These are phyloP conservation scores for Chironomus riparius DNA, from an alignment of 2,888 invertebrate genomes.

Conservation along the genomic window DNA sequence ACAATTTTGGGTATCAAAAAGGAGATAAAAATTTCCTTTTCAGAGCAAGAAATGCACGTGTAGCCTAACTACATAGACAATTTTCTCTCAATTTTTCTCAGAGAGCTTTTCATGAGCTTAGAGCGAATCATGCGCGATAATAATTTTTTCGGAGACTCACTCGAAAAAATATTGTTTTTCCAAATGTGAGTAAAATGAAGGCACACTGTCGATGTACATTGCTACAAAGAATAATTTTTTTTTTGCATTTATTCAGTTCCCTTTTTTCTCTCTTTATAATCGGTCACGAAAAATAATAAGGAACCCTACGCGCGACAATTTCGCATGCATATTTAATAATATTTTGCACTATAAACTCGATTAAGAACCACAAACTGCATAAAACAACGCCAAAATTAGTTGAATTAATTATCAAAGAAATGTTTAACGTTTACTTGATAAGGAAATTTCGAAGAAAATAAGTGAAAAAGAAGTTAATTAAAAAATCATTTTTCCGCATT, in stretches of 20 bases:
- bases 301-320: constrained; percentile 12
- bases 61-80: neutral
- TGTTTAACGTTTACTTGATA: constrained; percentile 16
- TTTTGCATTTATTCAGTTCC: constrained; percentile 19
- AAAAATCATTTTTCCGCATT: neutral
- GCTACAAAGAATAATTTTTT: neutral
- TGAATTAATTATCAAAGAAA: constrained; percentile 2
- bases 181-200: neutral
- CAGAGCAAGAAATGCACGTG: constrained; percentile 5
- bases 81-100: constrained; percentile 4
- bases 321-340: constrained; percentile 12
- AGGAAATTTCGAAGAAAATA: constrained; percentile 22
- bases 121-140: neutral
- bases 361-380: neutral
- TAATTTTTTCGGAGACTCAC: neutral
- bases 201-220: neutral
- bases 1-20: too few species aligned
- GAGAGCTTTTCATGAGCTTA: constrained; percentile 5
- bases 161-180: neutral
- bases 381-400: neutral
- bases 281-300: constrained; percentile 10
- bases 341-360: neutral
- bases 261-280: constrained; percentile 23
- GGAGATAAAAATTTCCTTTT: neutral
- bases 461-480: neutral